Base-by-base conservation (phyloP, 2,113 vertebrate species). In the Nycticorax nycticorax region DNA sequence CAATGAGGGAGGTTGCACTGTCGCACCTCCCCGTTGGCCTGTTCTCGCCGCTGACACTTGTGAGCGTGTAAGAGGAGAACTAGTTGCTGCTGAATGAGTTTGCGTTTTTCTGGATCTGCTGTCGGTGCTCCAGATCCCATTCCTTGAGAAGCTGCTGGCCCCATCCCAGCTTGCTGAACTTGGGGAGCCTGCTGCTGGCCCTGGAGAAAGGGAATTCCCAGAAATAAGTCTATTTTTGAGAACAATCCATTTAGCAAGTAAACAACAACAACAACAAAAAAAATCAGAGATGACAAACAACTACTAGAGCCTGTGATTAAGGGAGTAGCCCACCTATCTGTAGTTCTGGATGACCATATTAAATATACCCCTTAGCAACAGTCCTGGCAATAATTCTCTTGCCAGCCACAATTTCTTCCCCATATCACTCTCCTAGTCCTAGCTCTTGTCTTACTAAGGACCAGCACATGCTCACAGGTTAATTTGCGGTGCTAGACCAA, bases 1-100 rank as follows among this genome's bases (percentile, higher is more conserved):
- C 99, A 99, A 57, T 99, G 99, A 48, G 99, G 99, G 96, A 99
- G 99, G 97, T 99, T 99, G 97, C 99, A 99, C 94, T 99, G 99
- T 28, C 99, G 98, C 94, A 99, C 99, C 92, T 99, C 99, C 16
- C 99, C 99, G 1, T 99, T 99, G 82, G 99, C 99, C 97, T 99
- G 99, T 89, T 99, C 99, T 73, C 99, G 97, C 32, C 99, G 99
- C 98, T 99, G 99, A 98, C 99, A 99, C 97, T 99, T 99, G 98
- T 99, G 99, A 45, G 99, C 99, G 0, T 99, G 99, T 57, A 99
- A 97, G 88, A 99, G 98, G 68, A 99, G 99, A 93, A 99, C 99
- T 14, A 99, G 98, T 71, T 99, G 99, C 97, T 99, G 99, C 94
- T 99, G 99, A 96, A 99, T 99, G 81, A 99, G 98, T 94, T 99